phyloP scores from a whole-genome alignment of 2,113 vertebrate species.

The Erythrocebus patas region DNA sequence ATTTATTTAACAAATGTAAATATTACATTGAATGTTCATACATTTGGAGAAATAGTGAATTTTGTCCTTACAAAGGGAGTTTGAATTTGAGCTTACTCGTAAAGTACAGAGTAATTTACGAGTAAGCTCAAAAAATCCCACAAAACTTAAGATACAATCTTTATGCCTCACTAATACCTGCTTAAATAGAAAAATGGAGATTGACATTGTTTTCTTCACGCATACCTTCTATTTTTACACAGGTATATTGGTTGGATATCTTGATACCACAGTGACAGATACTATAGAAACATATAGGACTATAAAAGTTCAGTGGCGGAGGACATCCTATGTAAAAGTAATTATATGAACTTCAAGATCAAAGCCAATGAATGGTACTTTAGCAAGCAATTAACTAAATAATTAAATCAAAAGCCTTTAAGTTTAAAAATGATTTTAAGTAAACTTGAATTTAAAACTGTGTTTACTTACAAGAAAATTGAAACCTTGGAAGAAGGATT shows the following conservation, averaged over 20 bases:
- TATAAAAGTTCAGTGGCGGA: neutral
- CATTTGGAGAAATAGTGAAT: neutral
- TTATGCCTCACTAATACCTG: neutral
- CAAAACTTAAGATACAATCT: neutral
- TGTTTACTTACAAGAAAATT: neutral
- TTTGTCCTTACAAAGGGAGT: neutral
- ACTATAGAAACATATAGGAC: neutral
- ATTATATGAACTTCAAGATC: neutral
- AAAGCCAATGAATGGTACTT: neutral
- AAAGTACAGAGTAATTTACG: too few relatives aligned
- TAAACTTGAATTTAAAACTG: neutral
- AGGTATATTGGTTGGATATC: neutral
- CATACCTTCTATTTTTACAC: constrained; percentile 7
- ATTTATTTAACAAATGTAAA: neutral
- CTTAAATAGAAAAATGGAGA: neutral
- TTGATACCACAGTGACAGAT: constrained; percentile 4
- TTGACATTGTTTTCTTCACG: neutral
- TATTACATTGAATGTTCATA: neutral
- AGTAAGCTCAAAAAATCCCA: neutral
- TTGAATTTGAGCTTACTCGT: too few relatives aligned
- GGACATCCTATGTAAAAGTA: neutral
- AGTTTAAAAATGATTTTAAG: neutral
- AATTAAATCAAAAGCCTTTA: neutral
- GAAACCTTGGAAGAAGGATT: neutral
- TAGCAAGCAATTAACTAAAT: neutral